A percentile compares a stretch with the other conserved stretches of the same genome.
Conservation (phyloP, 2,113 vertebrate species). For the Cacatua alba region DNA sequence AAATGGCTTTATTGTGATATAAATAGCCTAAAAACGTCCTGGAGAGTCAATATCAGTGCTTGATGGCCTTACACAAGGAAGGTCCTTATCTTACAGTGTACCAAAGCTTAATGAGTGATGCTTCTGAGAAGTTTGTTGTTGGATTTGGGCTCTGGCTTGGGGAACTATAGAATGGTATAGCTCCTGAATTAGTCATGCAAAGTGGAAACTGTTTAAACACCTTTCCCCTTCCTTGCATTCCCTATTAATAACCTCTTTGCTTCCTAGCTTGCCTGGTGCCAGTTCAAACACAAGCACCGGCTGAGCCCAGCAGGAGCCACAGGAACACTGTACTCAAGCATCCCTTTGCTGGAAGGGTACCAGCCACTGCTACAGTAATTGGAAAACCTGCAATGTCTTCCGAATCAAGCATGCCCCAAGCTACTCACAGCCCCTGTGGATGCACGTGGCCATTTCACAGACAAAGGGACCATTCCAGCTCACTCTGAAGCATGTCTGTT, state of each 20-base stretch:
- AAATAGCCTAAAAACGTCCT: constrained; percentile 78
- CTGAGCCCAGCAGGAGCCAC: constrained; percentile 51
- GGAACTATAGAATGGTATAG: constrained; percentile 42
- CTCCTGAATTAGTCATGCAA: constrained; percentile 22
- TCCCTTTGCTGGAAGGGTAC: constrained; percentile 50
- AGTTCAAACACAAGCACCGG: constrained; percentile 30
- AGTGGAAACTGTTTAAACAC: constrained; percentile 47
- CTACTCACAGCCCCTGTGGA: neutral
- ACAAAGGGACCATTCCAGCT: neutral
- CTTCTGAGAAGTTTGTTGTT: constrained; percentile 64
- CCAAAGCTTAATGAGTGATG: constrained; percentile 68
- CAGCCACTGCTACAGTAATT: constrained; percentile 6
- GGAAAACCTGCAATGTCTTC: constrained; percentile 13
- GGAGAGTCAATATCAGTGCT: constrained; percentile 76
- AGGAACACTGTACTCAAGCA: neutral
- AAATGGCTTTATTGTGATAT: constrained; percentile 79
- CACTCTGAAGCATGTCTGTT: neutral
- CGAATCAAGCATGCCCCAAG: accelerated
- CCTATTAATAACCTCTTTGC: constrained; percentile 41
- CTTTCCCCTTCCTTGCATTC: constrained; percentile 24
- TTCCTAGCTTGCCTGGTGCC: constrained; percentile 11
- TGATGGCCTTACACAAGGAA: constrained; percentile 72
- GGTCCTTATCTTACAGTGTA: constrained; percentile 66
- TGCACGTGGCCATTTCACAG: accelerated
- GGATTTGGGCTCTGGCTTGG: constrained; percentile 61